Percentiles rank a stretch among this genome's conserved stretches.
phyloP scores from a whole-genome alignment of 2,888 invertebrate species.

The Tenthredo amoena region DNA sequence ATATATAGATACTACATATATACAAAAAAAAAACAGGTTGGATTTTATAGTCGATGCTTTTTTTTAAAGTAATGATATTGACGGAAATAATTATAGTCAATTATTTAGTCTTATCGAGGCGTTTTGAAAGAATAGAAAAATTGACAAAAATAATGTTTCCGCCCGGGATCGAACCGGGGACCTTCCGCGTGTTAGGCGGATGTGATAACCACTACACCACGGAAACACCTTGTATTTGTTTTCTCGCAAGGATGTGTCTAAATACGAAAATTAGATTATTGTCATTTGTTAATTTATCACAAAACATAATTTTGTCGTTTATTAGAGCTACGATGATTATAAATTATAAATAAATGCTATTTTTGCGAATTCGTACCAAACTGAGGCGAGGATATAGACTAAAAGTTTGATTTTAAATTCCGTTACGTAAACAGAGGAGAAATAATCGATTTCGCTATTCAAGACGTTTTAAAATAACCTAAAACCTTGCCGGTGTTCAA shows the following conservation, averaged over 20 bases:
- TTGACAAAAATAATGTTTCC: slow-evolving; percentile 82
- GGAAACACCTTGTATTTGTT: slow-evolving; percentile 80
- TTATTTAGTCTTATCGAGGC: background rate
- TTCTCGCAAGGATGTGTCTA: background rate
- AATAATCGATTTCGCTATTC: background rate
- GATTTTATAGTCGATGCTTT: background rate
- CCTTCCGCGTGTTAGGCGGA: slow-evolving; percentile 96
- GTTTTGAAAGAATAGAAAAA: background rate
- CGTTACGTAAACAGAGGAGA: background rate
- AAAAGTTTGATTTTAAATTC: background rate
- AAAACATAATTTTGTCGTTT: background rate
- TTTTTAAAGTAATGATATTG: background rate
- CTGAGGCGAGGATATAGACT: background rate
- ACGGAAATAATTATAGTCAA: background rate
- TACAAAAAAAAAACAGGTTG: no score
- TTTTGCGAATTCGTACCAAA: background rate
- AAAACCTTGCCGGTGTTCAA: background rate
- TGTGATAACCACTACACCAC: slow-evolving; percentile 96
- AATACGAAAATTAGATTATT: background rate
- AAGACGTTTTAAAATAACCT: background rate
- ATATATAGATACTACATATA: no score
- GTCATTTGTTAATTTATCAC: background rate
- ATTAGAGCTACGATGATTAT: background rate
- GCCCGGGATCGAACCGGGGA: slow-evolving; percentile 95
- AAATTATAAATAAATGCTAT: background rate